Evolutionary conservation across 2,797 vertebrate genomes (phyloP).

Genomic region (Vipera latastei): DNA sequence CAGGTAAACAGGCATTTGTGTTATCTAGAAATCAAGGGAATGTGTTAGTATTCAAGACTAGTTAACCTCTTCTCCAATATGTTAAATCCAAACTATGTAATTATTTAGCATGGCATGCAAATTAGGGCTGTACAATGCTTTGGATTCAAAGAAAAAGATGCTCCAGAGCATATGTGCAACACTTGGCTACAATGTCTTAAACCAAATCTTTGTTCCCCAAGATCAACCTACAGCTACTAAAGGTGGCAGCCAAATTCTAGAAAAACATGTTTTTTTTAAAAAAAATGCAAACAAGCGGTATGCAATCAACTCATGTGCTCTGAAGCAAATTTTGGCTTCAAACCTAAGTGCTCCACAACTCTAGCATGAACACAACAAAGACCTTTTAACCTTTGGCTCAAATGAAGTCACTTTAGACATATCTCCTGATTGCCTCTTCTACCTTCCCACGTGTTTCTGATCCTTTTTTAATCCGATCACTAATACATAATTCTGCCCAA

Average conservation of each 20-base stretch:
- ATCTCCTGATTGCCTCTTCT: neutral
- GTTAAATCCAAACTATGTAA: neutral
- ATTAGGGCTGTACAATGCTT: neutral
- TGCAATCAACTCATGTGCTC: neutral
- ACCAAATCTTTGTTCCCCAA: neutral
- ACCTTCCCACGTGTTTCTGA: neutral
- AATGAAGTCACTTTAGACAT: neutral
- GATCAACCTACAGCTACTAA: neutral
- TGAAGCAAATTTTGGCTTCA: neutral
- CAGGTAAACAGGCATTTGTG: conserved; percentile 70
- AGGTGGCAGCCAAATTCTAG: neutral
- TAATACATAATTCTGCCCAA: neutral
- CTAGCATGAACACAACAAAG: neutral
- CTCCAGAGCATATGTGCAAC: neutral
- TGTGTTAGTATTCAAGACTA: neutral
- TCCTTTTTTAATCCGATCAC: neutral
- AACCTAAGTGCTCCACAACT: neutral
- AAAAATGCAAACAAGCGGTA: neutral
- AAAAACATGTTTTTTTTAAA: neutral
- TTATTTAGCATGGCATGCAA: neutral
- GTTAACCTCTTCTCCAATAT: neutral
- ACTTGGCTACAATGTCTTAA: neutral
- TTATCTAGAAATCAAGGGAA: conserved; percentile 44
- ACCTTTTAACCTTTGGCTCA: neutral
- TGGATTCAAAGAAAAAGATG: neutral